Evolutionary conservation across 2,888 invertebrate species (phyloP), one percentile per base, ranked within the genome.

Genomic region (Sminthurinus aureus): DNA sequence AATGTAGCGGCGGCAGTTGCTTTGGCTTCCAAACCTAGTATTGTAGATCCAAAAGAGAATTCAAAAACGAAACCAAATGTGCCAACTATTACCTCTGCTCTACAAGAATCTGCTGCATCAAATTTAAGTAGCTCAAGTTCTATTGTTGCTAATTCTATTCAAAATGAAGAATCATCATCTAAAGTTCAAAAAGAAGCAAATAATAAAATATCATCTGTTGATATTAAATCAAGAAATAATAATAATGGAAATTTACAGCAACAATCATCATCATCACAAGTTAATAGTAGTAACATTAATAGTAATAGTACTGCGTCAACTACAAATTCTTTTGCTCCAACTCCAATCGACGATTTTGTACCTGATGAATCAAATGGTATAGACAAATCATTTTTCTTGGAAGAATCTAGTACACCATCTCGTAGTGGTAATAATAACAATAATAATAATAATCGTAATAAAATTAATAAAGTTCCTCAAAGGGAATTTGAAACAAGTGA

Each of bases 321-420:
- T 6, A 12, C 2, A 20, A 71, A 71, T 24, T 24, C 24, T 13
- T 71, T 20, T 22, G 77, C 87, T 73, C 90, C 92, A 13, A 90
- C 91, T 2, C 92, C 92, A 86, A 94, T 95, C 12, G 94, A 95
- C 88, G 94, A 95, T 89, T 95, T 94, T 92, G 91, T 94, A 89
- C 92, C 95, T 85, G 93, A 96, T 24, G 81, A 52, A 18, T 38
- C 51, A 24, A 58, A 81, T 38, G 81, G 73, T 0, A 85, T 85
- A 67, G 85, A 85, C 79, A 85, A 83, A 78, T 85, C 85, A 38
- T 87, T 87, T 76, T 83, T 87, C 22, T 84, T 83, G 18, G 87
- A 87, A 67, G 83, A 82, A 15, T 15, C 82, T 20, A 24, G 82
- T 4, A 84, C 76, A 79, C 81, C 84, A 85, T 15, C 80, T 66